These are phyloP conservation scores for Chrysopa pallens DNA, from an alignment of 1,140 invertebrate species.

Conservation along the genomic window DNA sequence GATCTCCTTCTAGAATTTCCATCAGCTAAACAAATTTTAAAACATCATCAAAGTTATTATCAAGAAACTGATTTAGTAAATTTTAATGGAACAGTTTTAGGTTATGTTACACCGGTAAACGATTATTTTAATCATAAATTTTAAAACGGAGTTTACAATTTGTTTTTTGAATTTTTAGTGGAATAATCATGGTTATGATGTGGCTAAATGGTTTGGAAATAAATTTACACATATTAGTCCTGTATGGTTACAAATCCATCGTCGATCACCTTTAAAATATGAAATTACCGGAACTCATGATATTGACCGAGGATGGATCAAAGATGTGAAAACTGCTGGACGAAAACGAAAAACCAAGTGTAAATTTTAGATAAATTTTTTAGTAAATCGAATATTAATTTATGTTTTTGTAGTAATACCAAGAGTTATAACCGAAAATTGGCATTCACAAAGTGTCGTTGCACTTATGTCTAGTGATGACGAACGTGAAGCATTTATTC, in stretches of 20 bases:
- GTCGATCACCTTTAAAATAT: conserved; percentile 36
- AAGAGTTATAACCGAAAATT: conserved; percentile 71
- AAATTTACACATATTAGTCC: conserved; percentile 87
- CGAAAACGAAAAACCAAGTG: conserved; percentile 25
- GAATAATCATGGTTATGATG: conserved; percentile 88
- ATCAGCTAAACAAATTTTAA: conserved; percentile 50
- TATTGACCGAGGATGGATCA: conserved; percentile 69
- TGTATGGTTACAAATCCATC: conserved; percentile 78
- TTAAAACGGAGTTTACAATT: not conserved
- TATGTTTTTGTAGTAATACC: conserved; percentile 46
- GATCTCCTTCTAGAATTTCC: conserved; percentile 45
- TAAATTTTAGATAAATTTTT: conserved; percentile 10
- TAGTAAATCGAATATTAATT: conserved; percentile 1
- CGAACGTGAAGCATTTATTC: conserved; percentile 32
- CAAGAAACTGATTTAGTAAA: conserved; percentile 41
- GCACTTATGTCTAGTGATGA: conserved; percentile 37
- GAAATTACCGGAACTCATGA: conserved; percentile 53
- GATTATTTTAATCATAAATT: conserved; percentile 2
- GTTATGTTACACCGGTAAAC: conserved; percentile 79
- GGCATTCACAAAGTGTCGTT: conserved; percentile 49
- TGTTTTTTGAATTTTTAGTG: conserved; percentile 45
- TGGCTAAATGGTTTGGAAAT: conserved; percentile 73
- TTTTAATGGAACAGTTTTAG: conserved; percentile 56
- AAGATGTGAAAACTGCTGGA: conserved; percentile 37
- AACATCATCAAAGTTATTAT: conserved; percentile 53